Percentiles rank a stretch among this genome's conserved stretches.
Conservation (phyloP, 2,797 vertebrate genomes). For the Antennarius maculatus region DNA sequence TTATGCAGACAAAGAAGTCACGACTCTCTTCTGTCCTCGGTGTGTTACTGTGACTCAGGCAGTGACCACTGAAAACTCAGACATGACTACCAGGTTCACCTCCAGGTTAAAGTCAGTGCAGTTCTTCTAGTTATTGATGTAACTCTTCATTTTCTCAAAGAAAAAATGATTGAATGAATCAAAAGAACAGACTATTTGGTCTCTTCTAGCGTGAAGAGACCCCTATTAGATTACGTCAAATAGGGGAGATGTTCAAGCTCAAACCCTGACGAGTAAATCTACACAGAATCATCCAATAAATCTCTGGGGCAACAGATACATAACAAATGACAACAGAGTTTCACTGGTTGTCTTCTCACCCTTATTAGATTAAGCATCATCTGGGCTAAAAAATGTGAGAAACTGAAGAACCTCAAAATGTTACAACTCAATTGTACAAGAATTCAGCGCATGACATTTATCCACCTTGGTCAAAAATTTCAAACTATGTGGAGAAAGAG, state of each 20-base stretch:
- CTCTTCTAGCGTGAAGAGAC: neutral
- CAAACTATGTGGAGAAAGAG: conserved; percentile 5
- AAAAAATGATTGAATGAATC: neutral
- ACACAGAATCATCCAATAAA: conserved; percentile 22
- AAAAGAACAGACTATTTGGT: neutral
- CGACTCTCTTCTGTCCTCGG: conserved; percentile 11
- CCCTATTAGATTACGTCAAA: neutral
- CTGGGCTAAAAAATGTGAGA: conserved; percentile 59
- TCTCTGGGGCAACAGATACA: conserved; percentile 57
- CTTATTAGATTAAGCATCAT: conserved; percentile 67
- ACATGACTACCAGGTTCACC: neutral
- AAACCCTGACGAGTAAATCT: conserved; percentile 21
- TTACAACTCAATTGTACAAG: conserved; percentile 28
- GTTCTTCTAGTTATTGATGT: neutral
- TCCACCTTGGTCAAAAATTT: conserved; percentile 2
- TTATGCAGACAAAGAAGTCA: conserved; percentile 56
- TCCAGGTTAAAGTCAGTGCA: neutral
- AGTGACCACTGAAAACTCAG: conserved; percentile 20
- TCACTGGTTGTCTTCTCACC: conserved; percentile 35
- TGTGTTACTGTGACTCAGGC: conserved; percentile 8
- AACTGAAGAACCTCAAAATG: conserved; percentile 41
- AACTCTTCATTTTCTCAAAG: neutral
- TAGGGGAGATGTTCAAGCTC: conserved; percentile 4
- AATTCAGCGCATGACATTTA: conserved; percentile 40
- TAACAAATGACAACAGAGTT: conserved; percentile 48